Evolutionary conservation across 2,888 invertebrate genomes (phyloP).

Genomic region (Eugnorisma glareosa): DNA sequence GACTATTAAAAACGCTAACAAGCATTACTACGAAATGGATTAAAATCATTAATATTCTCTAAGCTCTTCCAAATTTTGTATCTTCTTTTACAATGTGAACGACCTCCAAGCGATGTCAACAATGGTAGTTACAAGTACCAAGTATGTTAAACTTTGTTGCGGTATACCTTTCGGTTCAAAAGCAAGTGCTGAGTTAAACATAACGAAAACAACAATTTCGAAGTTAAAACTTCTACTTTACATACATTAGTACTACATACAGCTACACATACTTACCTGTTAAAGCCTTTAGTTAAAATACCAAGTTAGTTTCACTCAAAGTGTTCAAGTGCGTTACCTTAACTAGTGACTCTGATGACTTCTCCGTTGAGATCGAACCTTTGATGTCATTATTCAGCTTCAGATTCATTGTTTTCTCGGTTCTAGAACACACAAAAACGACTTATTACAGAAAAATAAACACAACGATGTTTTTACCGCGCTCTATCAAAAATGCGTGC

Average conservation of each 20-base stretch:
- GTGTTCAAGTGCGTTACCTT: conserved; percentile 74
- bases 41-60: background rate
- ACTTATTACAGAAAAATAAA: conserved; percentile 31
- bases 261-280: conserved; percentile 3
- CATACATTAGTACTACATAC: conserved; percentile 4
- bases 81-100: conserved; percentile 9
- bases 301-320: conserved; percentile 13
- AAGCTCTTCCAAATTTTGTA: background rate
- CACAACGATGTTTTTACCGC: background rate
- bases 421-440: conserved; percentile 69
- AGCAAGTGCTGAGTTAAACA: conserved; percentile 30
- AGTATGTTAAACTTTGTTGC: conserved; percentile 14
- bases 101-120: conserved; percentile 35
- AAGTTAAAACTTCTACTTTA: conserved; percentile 24
- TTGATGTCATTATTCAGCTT: conserved; percentile 85
- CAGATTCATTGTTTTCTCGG: conserved; percentile 81
- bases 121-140: conserved; percentile 3
- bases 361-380: conserved; percentile 75
- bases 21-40: background rate
- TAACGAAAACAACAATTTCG: conserved; percentile 32
- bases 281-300: conserved; percentile 22
- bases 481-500: conserved; percentile 13
- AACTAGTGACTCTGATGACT: conserved; percentile 78
- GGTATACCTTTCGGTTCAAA: conserved; percentile 11
- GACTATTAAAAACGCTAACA: background rate